Conservation (phyloP, 2,888 invertebrate species). For the Phortica magna region DNA sequence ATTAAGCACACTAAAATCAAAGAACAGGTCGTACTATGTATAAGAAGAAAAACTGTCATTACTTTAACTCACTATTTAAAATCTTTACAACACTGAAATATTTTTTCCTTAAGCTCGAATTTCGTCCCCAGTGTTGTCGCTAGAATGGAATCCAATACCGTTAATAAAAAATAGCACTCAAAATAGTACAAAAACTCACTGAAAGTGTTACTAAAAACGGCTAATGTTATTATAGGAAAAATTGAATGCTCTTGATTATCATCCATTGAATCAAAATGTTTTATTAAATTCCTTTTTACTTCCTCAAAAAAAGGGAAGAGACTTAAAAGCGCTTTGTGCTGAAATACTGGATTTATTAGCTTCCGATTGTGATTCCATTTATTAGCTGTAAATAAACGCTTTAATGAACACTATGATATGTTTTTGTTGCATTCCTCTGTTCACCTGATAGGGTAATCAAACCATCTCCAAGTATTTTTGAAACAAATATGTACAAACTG, state of each 20-base stretch:
- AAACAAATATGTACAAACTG: background rate
- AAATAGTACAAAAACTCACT: background rate
- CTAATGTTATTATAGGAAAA: background rate
- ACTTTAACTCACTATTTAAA: background rate
- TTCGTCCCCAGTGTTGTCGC: constrained; percentile 21
- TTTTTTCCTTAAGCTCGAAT: background rate
- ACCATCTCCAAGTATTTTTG: background rate
- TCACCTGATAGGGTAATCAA: background rate
- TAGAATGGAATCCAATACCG: background rate
- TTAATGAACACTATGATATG: background rate
- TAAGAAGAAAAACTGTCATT: background rate
- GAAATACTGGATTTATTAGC: constrained; percentile 28
- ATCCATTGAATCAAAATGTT: background rate
- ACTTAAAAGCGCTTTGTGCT: constrained; percentile 16
- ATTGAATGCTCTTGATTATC: background rate
- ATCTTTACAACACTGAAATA: background rate
- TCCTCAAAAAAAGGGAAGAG: constrained; percentile 17
- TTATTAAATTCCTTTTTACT: background rate
- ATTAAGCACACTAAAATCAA: background rate
- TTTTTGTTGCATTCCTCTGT: background rate
- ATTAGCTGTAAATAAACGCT: constrained; percentile 7
- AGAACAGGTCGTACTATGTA: background rate
- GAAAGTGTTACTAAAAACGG: background rate
- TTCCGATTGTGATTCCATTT: constrained; percentile 19
- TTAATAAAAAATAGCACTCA: background rate